Conservation (phyloP, 2,888 invertebrate genomes). For the Eilema griseolum region DNA sequence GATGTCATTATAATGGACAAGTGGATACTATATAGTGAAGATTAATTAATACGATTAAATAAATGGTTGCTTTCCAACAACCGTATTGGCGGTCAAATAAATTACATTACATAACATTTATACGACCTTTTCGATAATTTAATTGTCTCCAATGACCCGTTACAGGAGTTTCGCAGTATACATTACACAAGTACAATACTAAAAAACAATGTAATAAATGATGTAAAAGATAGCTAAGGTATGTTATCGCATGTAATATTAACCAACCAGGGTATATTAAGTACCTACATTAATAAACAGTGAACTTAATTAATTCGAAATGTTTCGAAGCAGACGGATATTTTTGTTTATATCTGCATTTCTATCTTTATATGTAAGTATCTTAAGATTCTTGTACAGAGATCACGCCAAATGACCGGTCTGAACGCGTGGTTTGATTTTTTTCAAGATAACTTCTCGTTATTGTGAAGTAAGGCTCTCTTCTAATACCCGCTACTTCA, state of each 20-base stretch:
- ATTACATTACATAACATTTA: constrained; percentile 5
- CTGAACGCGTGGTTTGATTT: not conserved
- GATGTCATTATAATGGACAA: constrained; percentile 16
- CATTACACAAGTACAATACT: constrained; percentile 43
- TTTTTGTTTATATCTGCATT: constrained; percentile 53
- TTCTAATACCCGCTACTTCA: too few relatives aligned
- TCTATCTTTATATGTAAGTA: constrained; percentile 63
- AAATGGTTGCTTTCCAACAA: constrained; percentile 19
- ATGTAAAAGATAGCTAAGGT: constrained; percentile 62
- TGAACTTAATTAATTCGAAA: constrained; percentile 62
- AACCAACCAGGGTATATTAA: constrained; percentile 65
- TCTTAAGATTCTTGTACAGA: constrained; percentile 22
- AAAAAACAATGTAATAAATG: constrained; percentile 52
- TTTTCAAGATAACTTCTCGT: too few relatives aligned
- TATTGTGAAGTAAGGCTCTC: too few relatives aligned
- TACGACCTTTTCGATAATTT: constrained; percentile 16
- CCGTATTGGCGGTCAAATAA: constrained; percentile 22
- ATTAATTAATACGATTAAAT: constrained; percentile 36
- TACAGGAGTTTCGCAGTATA: constrained; percentile 20
- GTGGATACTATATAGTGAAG: constrained; percentile 6
- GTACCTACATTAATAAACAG: constrained; percentile 57
- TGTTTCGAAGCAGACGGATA: constrained; percentile 61
- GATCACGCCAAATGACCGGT: not conserved
- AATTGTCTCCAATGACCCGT: constrained; percentile 17
- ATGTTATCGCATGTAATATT: constrained; percentile 60